Percentiles rank a stretch among this genome's conserved stretches.
Conservation (phyloP, 2,888 invertebrate genomes). For the Hyposoter didymator region DNA sequence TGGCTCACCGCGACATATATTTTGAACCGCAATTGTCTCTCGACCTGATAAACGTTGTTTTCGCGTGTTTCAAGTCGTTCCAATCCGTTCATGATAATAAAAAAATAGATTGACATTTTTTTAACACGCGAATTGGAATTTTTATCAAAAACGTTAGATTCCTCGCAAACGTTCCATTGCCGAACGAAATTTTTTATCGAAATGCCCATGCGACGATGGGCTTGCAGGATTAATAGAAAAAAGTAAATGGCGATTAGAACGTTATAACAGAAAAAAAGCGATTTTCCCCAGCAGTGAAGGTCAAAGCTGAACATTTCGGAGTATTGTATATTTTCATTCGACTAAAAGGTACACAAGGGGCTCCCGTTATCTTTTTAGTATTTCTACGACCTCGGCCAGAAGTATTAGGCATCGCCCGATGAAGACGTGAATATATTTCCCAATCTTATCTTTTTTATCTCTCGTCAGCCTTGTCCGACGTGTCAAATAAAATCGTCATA, state of each 20-base stretch:
- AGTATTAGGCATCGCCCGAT: neutral
- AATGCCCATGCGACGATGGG: neutral
- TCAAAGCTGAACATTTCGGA: neutral
- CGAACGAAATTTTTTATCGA: too few species aligned
- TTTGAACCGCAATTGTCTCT: neutral
- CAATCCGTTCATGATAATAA: neutral
- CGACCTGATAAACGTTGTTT: neutral
- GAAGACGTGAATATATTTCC: neutral
- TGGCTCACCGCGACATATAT: neutral
- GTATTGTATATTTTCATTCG: neutral
- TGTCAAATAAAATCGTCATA: neutral
- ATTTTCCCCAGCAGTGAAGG: neutral
- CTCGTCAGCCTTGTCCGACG: neutral
- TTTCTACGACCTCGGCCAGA: neutral
- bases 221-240: neutral
- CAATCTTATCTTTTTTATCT: neutral
- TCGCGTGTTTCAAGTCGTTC: neutral
- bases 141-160: neutral
- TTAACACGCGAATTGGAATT: neutral
- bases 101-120: neutral
- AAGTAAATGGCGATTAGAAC: neutral
- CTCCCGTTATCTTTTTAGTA: neutral
- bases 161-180: neutral
- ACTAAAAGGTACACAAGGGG: neutral
- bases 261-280: neutral